phyloP scores from a whole-genome alignment of 2,113 vertebrate genomes.

The Pionites leucogaster region DNA sequence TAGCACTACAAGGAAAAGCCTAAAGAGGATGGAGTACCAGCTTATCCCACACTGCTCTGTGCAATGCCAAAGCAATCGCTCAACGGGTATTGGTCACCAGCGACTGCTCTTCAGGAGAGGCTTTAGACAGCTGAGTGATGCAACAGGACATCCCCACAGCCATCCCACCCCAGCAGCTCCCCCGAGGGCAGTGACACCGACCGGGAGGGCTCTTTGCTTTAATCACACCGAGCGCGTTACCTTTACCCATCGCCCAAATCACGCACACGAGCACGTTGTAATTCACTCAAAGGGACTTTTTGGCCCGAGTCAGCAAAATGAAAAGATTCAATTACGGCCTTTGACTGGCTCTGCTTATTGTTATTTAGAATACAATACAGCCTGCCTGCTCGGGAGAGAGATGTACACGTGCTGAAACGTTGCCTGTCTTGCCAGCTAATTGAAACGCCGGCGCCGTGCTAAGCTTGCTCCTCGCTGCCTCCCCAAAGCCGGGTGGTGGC shows the following conservation, averaged over 20 bases:
- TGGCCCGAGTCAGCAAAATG: conserved; percentile 66
- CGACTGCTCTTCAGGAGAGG: not conserved
- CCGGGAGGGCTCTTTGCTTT: not conserved
- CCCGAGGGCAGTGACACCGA: not conserved
- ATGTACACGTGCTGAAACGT: not conserved
- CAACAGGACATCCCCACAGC: not conserved
- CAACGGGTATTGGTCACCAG: rapidly evolving
- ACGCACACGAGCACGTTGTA: not conserved
- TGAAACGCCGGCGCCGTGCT: conserved; percentile 5
- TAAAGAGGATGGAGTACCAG: rapidly evolving
- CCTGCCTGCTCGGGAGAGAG: conserved; percentile 16
- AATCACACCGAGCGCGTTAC: not conserved
- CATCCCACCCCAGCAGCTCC: not conserved
- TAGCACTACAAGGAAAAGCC: not conserved
- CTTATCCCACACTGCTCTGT: not conserved
- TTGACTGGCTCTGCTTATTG: conserved; percentile 62
- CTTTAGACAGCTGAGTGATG: not conserved
- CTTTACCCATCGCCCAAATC: not conserved
- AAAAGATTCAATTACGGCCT: conserved; percentile 71
- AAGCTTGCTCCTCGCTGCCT: not conserved
- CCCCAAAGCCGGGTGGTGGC: not conserved
- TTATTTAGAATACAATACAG: conserved; percentile 69
- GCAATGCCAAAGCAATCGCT: not conserved
- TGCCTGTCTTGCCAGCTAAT: conserved; percentile 8
- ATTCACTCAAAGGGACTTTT: conserved; percentile 53